phyloP scores from a whole-genome alignment of 2,888 invertebrate genomes.

The Cephus sareptanus region DNA sequence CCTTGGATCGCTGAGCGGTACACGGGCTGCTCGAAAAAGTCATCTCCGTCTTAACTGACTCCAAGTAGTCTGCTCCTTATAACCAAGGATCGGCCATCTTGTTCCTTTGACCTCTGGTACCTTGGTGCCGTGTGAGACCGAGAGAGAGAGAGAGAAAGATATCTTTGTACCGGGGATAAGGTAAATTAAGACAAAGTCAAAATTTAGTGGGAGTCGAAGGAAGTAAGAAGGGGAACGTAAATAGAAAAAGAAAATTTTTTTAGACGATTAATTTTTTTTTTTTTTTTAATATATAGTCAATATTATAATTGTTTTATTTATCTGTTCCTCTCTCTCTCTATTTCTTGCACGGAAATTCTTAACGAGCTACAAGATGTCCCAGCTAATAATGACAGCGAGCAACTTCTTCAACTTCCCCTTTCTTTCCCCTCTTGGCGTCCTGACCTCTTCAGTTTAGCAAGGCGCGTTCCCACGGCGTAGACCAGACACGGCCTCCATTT shows the following conservation, averaged over 20 bases:
- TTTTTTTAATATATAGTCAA: too few species aligned
- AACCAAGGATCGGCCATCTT: not conserved
- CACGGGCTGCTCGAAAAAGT: slow-evolving; percentile 44
- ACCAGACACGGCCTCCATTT: slow-evolving; percentile 29
- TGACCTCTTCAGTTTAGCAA: slow-evolving; percentile 46
- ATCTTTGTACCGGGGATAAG: too few species aligned
- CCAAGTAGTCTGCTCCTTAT: not conserved
- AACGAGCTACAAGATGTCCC: slow-evolving; percentile 1
- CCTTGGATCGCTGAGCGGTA: slow-evolving; percentile 45
- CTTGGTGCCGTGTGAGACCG: not conserved
- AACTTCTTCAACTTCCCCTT: not conserved
- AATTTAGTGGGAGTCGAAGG: too few species aligned
- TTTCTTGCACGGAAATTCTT: not conserved
- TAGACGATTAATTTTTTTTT: too few species aligned
- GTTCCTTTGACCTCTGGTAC: not conserved
- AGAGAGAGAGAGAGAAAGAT: slow-evolving; percentile 17
- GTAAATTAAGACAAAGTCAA: not conserved
- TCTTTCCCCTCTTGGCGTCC: slow-evolving; percentile 1
- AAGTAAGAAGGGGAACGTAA: too few species aligned
- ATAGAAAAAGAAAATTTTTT: not conserved
- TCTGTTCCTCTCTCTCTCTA: not conserved
- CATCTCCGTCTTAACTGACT: slow-evolving; percentile 22
- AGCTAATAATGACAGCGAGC: not conserved
- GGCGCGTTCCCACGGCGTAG: slow-evolving; percentile 58
- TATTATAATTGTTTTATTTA: not conserved